Evolutionary conservation across 2,113 vertebrate genomes (phyloP).

Genomic region (Hepsetus odoe): DNA sequence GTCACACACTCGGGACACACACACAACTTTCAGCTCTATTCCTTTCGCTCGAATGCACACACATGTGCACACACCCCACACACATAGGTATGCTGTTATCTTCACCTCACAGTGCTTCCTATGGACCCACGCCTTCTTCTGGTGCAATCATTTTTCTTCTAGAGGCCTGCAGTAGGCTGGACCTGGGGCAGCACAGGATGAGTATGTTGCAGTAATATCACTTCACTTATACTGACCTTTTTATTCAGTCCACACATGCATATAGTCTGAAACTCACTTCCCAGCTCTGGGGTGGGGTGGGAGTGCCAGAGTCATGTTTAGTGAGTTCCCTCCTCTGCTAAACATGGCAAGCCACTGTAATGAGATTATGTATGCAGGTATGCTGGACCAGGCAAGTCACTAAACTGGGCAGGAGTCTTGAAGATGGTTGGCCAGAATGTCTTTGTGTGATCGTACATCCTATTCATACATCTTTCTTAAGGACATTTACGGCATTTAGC

Average conservation of each 20-base stretch:
- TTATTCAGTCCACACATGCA: not conserved
- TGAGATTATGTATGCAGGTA: too few relatives aligned
- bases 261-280: not conserved
- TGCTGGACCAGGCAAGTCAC: too few relatives aligned
- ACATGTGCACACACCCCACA: constrained; percentile 42
- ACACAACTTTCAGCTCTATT: constrained; percentile 60
- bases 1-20: constrained; percentile 41
- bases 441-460: too few relatives aligned
- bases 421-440: too few relatives aligned
- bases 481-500: too few relatives aligned
- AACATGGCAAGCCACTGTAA: too few relatives aligned
- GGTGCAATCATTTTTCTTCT: constrained; percentile 35
- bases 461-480: too few relatives aligned
- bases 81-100: constrained; percentile 71
- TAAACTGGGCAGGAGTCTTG: too few relatives aligned
- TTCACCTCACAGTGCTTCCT: constrained; percentile 78
- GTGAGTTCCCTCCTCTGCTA: too few relatives aligned
- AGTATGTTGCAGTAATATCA: constrained; percentile 20
- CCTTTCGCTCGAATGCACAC: constrained; percentile 51
- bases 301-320: too few relatives aligned
- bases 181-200: constrained; percentile 15
- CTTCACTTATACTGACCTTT: constrained; percentile 18
- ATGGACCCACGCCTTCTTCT: constrained; percentile 71
- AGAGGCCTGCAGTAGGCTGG: not conserved
- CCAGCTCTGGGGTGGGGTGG: too few relatives aligned